phyloP scores from a whole-genome alignment of 2,113 vertebrate genomes.

The Crotalus helleri region DNA sequence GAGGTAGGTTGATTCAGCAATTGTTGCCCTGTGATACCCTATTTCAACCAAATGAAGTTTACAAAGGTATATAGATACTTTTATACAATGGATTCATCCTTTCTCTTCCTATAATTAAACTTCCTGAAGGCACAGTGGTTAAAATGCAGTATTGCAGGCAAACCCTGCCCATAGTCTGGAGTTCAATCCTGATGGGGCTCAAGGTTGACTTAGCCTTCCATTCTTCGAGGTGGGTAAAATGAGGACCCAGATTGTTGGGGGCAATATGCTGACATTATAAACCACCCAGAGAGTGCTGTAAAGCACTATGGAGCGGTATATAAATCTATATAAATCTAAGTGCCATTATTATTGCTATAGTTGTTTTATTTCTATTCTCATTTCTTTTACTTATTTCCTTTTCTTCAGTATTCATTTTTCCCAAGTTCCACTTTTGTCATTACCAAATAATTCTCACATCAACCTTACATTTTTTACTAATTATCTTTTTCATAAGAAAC shows the following conservation, averaged over 20 bases:
- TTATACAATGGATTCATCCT: not conserved
- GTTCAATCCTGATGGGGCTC: not conserved
- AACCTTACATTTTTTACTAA: not conserved
- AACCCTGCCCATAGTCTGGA: not conserved
- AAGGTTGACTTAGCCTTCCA: not conserved
- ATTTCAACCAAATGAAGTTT: not conserved
- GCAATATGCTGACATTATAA: not conserved
- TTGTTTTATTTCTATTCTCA: not conserved
- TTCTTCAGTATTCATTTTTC: not conserved
- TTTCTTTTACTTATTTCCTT: not conserved
- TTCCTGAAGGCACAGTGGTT: not conserved
- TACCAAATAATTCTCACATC: not conserved
- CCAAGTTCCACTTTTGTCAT: not conserved
- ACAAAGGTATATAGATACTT: not conserved
- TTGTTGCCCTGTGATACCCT: not conserved
- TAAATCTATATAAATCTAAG: not conserved
- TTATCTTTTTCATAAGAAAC: not conserved
- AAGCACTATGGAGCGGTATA: not conserved
- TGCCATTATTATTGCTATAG: not conserved
- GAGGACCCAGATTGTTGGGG: not conserved
- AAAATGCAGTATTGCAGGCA: not conserved
- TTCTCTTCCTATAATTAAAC: not conserved
- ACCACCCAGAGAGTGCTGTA: not conserved
- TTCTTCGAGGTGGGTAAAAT: not conserved
- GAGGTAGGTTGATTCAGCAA: not conserved